A percentile compares a stretch with the other conserved stretches of the same genome.
Evolutionary conservation across 2,113 vertebrate genomes (phyloP).

Genomic region (Nyctibius bracteatus): DNA sequence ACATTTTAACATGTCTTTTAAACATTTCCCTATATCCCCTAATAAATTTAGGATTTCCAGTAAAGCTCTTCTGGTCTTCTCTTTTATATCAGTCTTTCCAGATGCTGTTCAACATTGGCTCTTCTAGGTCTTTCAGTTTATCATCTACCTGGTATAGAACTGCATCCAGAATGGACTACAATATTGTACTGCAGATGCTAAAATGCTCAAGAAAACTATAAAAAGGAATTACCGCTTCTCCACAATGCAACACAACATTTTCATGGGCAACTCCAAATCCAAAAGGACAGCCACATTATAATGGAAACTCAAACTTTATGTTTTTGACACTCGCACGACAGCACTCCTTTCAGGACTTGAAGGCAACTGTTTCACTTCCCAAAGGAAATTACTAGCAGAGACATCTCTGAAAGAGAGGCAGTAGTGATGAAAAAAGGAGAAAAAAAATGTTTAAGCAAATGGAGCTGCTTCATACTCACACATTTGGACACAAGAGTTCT

Average conservation of each 20-base stretch:
- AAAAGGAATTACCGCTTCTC: background rate
- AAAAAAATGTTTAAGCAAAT: background rate
- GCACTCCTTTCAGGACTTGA: background rate
- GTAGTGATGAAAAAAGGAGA: too few species aligned
- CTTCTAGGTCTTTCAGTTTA: background rate
- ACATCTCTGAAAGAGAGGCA: background rate
- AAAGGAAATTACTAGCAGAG: background rate
- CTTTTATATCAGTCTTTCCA: background rate
- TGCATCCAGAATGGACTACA: background rate
- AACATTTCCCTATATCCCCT: background rate
- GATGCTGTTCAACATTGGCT: background rate
- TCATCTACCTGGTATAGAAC: background rate
- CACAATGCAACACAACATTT: background rate
- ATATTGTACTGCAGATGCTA: background rate
- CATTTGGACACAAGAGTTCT: background rate
- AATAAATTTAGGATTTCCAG: background rate
- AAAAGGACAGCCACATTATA: background rate
- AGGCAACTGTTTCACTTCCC: background rate
- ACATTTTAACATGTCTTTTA: background rate
- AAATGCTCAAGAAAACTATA: background rate
- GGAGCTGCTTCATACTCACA: background rate
- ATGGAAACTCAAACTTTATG: background rate
- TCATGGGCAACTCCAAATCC: background rate
- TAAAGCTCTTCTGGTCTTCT: background rate
- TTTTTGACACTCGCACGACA: background rate